Evolutionary conservation across 2,797 vertebrate genomes (phyloP).

Genomic region (Chelon labrosus): DNA sequence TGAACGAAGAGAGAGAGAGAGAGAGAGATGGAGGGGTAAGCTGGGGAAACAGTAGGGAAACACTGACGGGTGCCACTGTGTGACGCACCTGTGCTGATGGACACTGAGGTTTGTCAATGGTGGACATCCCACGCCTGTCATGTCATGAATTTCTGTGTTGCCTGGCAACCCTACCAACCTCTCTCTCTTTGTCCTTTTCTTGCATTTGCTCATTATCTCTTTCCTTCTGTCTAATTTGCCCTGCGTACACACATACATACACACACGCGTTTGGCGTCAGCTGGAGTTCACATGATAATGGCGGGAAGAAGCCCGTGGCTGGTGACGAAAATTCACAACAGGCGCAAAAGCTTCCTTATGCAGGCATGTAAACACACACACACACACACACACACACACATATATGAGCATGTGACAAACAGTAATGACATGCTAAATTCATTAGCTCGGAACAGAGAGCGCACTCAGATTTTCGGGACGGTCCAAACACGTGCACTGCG

Average conservation of each 20-base stretch:
- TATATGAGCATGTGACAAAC: conserved; percentile 14
- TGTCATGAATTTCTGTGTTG: conserved; percentile 77
- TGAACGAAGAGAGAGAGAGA: background rate
- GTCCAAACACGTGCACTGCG: background rate
- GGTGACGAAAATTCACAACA: conserved; percentile 7
- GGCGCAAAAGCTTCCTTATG: conserved; percentile 13
- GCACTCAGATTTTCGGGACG: conserved; percentile 1
- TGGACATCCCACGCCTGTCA: conserved; percentile 74
- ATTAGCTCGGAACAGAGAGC: conserved; percentile 16
- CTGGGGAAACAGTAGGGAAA: background rate
- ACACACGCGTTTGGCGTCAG: conserved; percentile 14
- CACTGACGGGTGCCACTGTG: conserved; percentile 22
- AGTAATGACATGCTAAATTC: conserved; percentile 2
- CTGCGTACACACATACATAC: conserved; percentile 20
- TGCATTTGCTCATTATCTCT: conserved; percentile 37
- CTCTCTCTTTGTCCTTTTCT: conserved; percentile 27
- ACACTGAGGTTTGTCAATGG: conserved; percentile 74
- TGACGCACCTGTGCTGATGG: conserved; percentile 74
- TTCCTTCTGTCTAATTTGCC: conserved; percentile 10
- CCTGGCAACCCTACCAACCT: conserved; percentile 73
- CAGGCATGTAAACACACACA: background rate
- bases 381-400: background rate
- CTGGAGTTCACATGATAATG: conserved; percentile 1
- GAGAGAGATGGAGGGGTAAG: conserved; percentile 4
- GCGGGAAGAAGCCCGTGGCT: conserved; percentile 35